These are phyloP conservation scores for Drosophila mulleri DNA, from an alignment of 2,888 invertebrate species.

Conservation along the genomic window DNA sequence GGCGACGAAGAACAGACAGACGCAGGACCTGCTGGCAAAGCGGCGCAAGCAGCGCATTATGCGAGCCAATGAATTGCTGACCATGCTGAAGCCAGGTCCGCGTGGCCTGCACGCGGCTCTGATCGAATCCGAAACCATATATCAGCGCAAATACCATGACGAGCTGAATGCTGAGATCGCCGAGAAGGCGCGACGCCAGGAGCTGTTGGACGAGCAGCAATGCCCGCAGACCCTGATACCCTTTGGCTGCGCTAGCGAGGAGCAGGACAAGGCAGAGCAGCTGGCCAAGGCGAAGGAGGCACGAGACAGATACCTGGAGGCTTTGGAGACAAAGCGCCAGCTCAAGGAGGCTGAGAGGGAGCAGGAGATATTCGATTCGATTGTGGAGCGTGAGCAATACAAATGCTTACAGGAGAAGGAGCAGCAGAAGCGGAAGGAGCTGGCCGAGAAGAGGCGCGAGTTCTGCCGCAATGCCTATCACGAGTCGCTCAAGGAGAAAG, in stretches of 20 bases:
- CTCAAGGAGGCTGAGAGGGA: constrained; percentile 25
- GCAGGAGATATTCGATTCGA: constrained; percentile 26
- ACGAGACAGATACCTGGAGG: constrained; percentile 39
- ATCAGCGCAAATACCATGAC: constrained; percentile 49
- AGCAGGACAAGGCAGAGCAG: constrained; percentile 49
- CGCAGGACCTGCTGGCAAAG: constrained; percentile 20
- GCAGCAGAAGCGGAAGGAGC: constrained; percentile 27
- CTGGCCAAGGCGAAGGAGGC: constrained; percentile 35
- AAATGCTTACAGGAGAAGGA: constrained; percentile 43
- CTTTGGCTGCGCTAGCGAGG: constrained; percentile 38
- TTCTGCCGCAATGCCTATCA: constrained; percentile 45
- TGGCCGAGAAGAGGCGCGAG: constrained; percentile 35
- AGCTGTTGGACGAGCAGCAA: constrained; percentile 37
- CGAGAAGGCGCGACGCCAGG: constrained; percentile 31
- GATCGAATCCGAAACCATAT: constrained; percentile 47
- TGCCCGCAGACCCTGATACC: constrained; percentile 60
- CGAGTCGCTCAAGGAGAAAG: constrained; percentile 51
- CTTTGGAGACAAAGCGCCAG: constrained; percentile 45
- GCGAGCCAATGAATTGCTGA: constrained; percentile 49
- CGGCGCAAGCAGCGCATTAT: constrained; percentile 63
- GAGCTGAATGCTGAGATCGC: constrained; percentile 51
- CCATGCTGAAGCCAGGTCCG: constrained; percentile 58
- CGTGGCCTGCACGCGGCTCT: constrained; percentile 46
- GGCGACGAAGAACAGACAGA: neutral
- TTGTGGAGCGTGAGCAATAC: constrained; percentile 44